Evolutionary conservation across 1,140 invertebrate species (phyloP), one percentile per base, ranked within the genome.

Genomic region (Calliopsis andreniformis): DNA sequence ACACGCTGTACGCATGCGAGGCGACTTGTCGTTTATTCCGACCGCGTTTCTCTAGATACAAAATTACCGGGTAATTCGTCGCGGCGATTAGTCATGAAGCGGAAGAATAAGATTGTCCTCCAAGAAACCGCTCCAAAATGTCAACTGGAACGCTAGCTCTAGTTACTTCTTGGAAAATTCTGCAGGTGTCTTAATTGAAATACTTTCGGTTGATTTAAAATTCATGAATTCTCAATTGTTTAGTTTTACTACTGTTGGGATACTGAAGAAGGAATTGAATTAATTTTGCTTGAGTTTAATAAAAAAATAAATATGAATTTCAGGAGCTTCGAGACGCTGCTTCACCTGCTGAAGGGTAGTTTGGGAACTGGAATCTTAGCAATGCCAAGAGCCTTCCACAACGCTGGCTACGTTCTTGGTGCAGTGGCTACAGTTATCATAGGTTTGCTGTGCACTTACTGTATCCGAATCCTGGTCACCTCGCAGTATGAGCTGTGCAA

Each of bases 281-380:
- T n/a, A n/a, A n/a, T n/a, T n/a, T n/a, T n/a, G n/a, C n/a, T n/a
- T n/a, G n/a, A n/a, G n/a, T n/a, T n/a, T n/a, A n/a, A n/a, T n/a
- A n/a, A n/a, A n/a, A n/a, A n/a, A n/a, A n/a, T n/a, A n/a, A 5
- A 25, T 16, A 3, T 39, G 35, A 39, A 16, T 76, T 91, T 16
- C 85, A 96, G 96, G 58, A 96, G 47, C 8, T 6, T 88, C 43
- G 96, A 97, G 71, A 97, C 96, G 0, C 92, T 97, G 78, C 94
- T 97, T 56, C 96, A 97, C 87, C 86, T 97, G 69, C 87, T 97
- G 30, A 97, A 97, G 87, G 96, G 96, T 23, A 97, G 97, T 87
- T 93, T 98, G 55, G 97, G 97, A 16, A 98, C 97, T 0, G 97
- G 97, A 12, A 96, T 98, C 67, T 89, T 98, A 58, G 97, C 97